A percentile compares a stretch with the other conserved stretches of the same genome.
Conservation (phyloP, 2,797 vertebrate species). For the Sciurus vulgaris region DNA sequence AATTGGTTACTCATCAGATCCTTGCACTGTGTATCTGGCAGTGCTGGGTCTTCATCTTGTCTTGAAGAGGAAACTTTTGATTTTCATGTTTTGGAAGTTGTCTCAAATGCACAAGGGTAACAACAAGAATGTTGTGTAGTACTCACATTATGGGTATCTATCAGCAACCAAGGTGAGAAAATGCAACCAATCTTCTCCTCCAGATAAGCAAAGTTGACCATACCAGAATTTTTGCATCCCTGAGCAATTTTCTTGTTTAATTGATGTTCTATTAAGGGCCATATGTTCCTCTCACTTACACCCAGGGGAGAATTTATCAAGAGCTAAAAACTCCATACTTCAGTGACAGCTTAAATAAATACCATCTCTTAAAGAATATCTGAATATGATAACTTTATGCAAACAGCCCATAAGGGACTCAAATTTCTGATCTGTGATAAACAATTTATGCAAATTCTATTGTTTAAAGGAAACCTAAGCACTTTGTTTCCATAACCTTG, state of each 20-base stretch:
- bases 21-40: neutral
- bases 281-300: slow-evolving; percentile 18
- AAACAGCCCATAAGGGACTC: slow-evolving; percentile 40
- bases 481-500: neutral
- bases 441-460: slow-evolving; percentile 42
- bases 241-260: slow-evolving; percentile 10
- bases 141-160: neutral
- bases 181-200: neutral
- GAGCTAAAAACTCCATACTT: slow-evolving; percentile 33
- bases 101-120: neutral
- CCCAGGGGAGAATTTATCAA: slow-evolving; percentile 48
- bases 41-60: neutral
- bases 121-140: neutral
- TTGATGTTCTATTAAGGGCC: slow-evolving; percentile 52
- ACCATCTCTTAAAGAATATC: slow-evolving; percentile 45
- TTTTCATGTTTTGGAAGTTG: neutral
- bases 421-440: slow-evolving; percentile 52
- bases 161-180: neutral
- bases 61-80: neutral
- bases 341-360: slow-evolving; percentile 59
- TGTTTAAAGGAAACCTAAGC: slow-evolving; percentile 41
- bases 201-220: neutral
- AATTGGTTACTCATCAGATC: neutral
- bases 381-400: slow-evolving; percentile 38
- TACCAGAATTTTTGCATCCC: neutral